phyloP scores from a whole-genome alignment of 2,888 invertebrate species.

The Falcaria lacertinaria region DNA sequence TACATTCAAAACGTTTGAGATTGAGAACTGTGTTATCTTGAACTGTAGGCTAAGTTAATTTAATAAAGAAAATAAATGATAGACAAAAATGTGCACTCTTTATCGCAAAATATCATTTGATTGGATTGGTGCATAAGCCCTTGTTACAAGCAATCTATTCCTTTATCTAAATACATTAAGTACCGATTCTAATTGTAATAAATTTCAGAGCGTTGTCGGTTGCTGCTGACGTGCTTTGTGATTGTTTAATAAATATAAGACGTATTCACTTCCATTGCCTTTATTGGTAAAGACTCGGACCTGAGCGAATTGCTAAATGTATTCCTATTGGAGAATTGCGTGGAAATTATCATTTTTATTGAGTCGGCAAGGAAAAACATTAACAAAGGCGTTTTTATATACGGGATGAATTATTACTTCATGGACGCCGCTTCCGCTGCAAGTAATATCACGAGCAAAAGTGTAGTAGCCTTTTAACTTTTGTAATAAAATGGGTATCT shows the following conservation, averaged over 20 bases:
- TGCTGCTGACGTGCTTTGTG: not conserved
- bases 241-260: not conserved
- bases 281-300: not conserved
- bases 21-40: too few species aligned
- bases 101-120: too few species aligned
- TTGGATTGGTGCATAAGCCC: too few species aligned
- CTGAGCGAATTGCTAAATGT: not conserved
- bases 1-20: too few species aligned
- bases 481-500: constrained; percentile 16
- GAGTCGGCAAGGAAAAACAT: not conserved
- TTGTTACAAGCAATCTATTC: too few species aligned
- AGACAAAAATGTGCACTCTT: too few species aligned
- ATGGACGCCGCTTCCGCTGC: not conserved
- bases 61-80: too few species aligned
- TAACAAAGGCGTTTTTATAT: not conserved
- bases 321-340: not conserved
- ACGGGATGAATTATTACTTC: not conserved
- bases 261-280: not conserved
- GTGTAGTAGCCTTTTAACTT: constrained; percentile 3
- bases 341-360: not conserved
- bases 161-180: too few species aligned
- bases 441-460: too few species aligned
- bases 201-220: too few species aligned
- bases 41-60: too few species aligned
- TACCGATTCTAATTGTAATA: too few species aligned